Conservation (phyloP, 53 echinoderm and acorn worm genomes). For the Echinometra lucunter region DNA sequence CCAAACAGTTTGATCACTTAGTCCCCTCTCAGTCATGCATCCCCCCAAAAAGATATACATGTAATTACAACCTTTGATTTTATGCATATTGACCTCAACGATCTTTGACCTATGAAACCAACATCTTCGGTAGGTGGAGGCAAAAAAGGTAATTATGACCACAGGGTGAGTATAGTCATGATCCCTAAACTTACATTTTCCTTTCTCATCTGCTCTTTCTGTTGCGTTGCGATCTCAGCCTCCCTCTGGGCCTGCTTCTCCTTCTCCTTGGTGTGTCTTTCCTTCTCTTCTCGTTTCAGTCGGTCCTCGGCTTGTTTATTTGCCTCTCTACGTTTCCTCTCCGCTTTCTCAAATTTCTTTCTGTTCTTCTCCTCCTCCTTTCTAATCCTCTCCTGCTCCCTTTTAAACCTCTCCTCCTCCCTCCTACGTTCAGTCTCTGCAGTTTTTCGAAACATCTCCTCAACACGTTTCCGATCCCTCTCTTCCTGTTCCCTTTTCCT, state of each 20-base stretch:
- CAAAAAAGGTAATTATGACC: too few relatives aligned
- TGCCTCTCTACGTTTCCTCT: conserved; percentile 2
- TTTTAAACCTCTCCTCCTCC: not conserved
- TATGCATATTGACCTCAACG: too few relatives aligned
- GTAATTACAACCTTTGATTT: too few relatives aligned
- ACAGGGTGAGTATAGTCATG: too few relatives aligned
- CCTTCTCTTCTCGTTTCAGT: not conserved
- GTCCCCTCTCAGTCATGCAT: too few relatives aligned
- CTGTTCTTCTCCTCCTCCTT: not conserved
- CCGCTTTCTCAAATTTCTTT: not conserved
- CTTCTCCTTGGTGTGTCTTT: conserved; percentile 25
- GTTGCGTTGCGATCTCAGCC: conserved; percentile 32
- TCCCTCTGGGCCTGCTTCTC: conserved; percentile 20
- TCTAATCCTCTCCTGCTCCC: not conserved
- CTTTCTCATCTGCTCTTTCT: conserved; percentile 6
- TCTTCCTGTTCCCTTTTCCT: not conserved
- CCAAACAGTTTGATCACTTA: too few relatives aligned
- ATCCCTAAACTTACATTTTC: conserved; percentile 10
- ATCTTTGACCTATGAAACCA: too few relatives aligned
- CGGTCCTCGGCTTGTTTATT: not conserved
- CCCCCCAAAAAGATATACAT: too few relatives aligned
- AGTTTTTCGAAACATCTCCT: too few relatives aligned
- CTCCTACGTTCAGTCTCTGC: conserved; percentile 18
- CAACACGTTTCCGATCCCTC: not conserved
- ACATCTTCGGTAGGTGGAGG: too few relatives aligned